phyloP scores from a whole-genome alignment of 2,797 vertebrate genomes.

The Liparis tanakae region DNA sequence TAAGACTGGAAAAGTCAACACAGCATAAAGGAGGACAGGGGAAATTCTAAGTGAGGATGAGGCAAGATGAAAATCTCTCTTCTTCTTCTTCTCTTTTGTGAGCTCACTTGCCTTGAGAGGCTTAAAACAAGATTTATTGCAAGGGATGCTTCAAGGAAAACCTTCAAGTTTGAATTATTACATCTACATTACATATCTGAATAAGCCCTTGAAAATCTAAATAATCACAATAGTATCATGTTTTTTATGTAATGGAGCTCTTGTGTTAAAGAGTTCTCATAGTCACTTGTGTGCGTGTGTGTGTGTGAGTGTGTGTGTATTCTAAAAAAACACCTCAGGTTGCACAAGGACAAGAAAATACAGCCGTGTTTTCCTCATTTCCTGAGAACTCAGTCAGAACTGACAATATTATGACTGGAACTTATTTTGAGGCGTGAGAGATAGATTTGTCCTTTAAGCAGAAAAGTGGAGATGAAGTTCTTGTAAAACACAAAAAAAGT shows the following conservation, averaged over 20 bases:
- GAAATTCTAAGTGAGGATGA: conserved; percentile 50
- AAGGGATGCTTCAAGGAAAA: conserved; percentile 31
- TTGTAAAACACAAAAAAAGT: conserved; percentile 23
- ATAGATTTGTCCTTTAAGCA: conserved; percentile 47
- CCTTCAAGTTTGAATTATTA: conserved; percentile 31
- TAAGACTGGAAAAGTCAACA: conserved; percentile 71
- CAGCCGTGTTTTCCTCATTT: conserved; percentile 57
- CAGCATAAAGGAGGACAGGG: conserved; percentile 48
- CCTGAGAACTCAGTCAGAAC: conserved; percentile 48
- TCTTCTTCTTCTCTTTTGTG: conserved; percentile 32
- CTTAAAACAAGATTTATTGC: conserved; percentile 12
- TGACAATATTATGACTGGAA: conserved; percentile 66
- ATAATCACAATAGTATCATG: conserved; percentile 28
- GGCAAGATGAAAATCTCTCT: conserved; percentile 48
- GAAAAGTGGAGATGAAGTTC: conserved; percentile 33
- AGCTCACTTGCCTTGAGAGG: conserved; percentile 20
- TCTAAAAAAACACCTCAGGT: conserved; percentile 50
- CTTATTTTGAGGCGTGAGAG: conserved; percentile 27
- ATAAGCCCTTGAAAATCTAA: conserved; percentile 46
- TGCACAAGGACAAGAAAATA: conserved; percentile 48
- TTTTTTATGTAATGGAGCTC: conserved; percentile 25
- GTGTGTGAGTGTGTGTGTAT: conserved; percentile 2
- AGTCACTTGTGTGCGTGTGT: conserved; percentile 46
- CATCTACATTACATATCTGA: conserved; percentile 30
- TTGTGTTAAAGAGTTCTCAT: conserved; percentile 39